Evolutionary conservation across 2,113 vertebrate genomes (phyloP), one percentile per base, ranked within the genome.

Genomic region (Sapayoa aenigma): DNA sequence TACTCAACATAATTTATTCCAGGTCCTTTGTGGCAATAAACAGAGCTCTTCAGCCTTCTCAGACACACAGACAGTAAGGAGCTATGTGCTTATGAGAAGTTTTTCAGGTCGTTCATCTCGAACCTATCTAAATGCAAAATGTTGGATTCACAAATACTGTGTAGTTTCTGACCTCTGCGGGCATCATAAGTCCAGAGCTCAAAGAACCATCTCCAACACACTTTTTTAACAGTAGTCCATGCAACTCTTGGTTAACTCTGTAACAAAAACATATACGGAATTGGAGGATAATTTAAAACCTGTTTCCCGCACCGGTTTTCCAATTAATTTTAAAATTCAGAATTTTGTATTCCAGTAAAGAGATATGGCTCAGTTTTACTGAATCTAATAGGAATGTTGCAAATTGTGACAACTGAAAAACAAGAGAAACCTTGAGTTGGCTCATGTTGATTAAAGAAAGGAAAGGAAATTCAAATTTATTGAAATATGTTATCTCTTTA

Each of bases 1-100:
- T 97, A 91, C 92, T 86, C 78, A 77, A 89, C 77, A 41, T 98
- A 98, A 98, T 97, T 96, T 97, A 97, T 95, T 96, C 97, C 98
- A 98, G 97, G 96, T 95, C 93, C 86, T 94, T 96, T 95, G 49
- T 84, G 96, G 92, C 90, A 96, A 98, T 94, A 97, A 97, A 97
- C 93, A 94, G 93, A 96, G 91, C 96, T 96, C 97, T 96, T 97
- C 96, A 96, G 97, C 73, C 96, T 96, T 87, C 95, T 94, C 93
- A 93, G 84, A 95, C 89, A 81, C 84, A 86, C 58, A 97, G 96
- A 95, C 93, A 96, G 92, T 90, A 66, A 92, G 93, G 93, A 97
- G 91, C 91, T 94, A 79, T 96, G 95, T 92, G 88, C 94, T 96
- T 96, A 94, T 53, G 84, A 89, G 79, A 95, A 52, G 67, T 78